Evolutionary conservation across 2,888 invertebrate species (phyloP), one percentile per base, ranked within the genome.

Genomic region (Stenichneumon culpator): DNA sequence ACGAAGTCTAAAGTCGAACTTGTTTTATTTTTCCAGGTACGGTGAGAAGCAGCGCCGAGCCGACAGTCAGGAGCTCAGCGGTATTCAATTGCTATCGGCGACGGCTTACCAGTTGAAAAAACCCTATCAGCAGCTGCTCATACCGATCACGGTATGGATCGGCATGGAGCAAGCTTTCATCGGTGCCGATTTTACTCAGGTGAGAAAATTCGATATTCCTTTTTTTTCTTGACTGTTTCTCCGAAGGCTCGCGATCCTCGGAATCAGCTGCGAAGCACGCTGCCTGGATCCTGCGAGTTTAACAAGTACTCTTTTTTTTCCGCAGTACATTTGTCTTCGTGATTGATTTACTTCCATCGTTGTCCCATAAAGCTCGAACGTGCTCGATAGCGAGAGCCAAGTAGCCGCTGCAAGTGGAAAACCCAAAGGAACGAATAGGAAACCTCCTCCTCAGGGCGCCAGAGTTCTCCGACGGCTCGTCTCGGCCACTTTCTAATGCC

Each of bases 161-260:
- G 99, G 99, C 81, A 97, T 99, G 96, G 99, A 99, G 93, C 99
- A 99, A 93, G 99, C 99, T 0, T 99, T 99, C 94, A 97, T 99
- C 89, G 97, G 98, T 22, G 99, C 98, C 86, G 98, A 98, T 91
- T 98, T 97, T 93, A 98, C 98, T 6, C 97, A 97, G 95, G 97
- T 97, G 93, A 94, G 63, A 9, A 77, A 16, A 50, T 52, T 19
- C 7, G 19, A 60, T n/a, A 6, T 16, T 16, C 3, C 16, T 7
- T 39, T 70, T 25, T 36, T 16, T 22, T 70, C 14, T 57, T 3
- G n/a, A 36, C 28, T 25, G 19, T n/a, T n/a, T 63, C 65, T 16
- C n/a, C 4, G 9, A 14, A 25, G 36, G 7, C 14, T 44, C 36
- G 32, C 25, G 57, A 4, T 25, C 25, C 25, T 57, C 25, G 22